phyloP scores from a whole-genome alignment of 1,140 invertebrate species.

The Archegozetes longisetosus region DNA sequence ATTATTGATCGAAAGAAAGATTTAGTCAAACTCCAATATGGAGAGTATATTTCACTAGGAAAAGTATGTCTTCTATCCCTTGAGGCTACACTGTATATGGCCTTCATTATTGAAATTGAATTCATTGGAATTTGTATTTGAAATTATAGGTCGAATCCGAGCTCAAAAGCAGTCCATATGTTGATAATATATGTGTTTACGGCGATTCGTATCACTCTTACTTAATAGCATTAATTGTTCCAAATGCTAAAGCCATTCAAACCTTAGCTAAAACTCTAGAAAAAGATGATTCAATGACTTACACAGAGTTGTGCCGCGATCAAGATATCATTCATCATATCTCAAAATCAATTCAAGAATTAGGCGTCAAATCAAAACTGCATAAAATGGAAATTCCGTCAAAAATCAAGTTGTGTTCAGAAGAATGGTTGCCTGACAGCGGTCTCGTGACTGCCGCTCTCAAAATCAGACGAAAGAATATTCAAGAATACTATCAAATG shows the following conservation, averaged over 20 bases:
- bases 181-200: conserved; percentile 35
- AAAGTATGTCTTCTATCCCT: conserved; percentile 35
- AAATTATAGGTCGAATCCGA: conserved; percentile 27
- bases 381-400: conserved; percentile 79
- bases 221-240: conserved; percentile 78
- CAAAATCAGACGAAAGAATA: conserved; percentile 88
- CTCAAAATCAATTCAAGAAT: conserved; percentile 54
- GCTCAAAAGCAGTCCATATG: conserved; percentile 32
- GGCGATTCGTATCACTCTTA: conserved; percentile 41
- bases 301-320: conserved; percentile 58
- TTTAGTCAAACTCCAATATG: conserved; percentile 88
- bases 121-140: conserved; percentile 7
- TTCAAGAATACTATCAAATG: conserved; percentile 63
- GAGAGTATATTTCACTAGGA: conserved; percentile 59
- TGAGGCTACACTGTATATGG: no score
- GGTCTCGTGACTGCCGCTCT: conserved; percentile 89
- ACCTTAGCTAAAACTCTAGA: conserved; percentile 47
- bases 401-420: conserved; percentile 65
- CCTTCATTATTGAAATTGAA: background rate
- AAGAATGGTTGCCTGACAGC: conserved; percentile 91
- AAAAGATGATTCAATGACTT: conserved; percentile 34
- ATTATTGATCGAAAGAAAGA: conserved; percentile 94
- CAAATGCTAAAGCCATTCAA: conserved; percentile 47
- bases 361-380: conserved; percentile 76
- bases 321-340: conserved; percentile 38